Evolutionary conservation across 2,113 vertebrate genomes (phyloP), one percentile per base, ranked within the genome.

Genomic region (Perccottus glenii): DNA sequence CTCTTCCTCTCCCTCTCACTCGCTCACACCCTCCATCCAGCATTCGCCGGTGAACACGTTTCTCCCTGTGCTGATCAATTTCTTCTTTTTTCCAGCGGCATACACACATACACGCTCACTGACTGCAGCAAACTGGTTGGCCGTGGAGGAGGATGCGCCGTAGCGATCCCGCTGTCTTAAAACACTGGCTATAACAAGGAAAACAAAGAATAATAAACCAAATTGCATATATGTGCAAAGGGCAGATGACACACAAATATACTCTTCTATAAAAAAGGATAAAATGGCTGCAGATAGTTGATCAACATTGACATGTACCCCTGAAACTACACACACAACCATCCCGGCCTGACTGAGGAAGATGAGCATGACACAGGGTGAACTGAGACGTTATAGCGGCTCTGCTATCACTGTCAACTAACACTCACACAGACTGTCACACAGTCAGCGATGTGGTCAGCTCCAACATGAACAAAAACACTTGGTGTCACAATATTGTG

Each of bases 41-140:
- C 67, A 67, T 83, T 86, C 70, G 83, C 84, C 72, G 70, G 85
- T 67, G 81, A 84, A 85, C 85, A 88, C 83, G 81, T 87, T 87
- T 84, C 85, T 88, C 84, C 83, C 83, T 69, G 78, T 47, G 73
- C 84, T 87, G 88, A 89, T 89, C 88, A 91, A 90, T 91, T 91
- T 83, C 78, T 89, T 77, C 80, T 84, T 73, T 80, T 85, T 82
- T 87, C 74, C 74, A 76, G 82, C 19, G 11, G 62, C 45, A 47
- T 64, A 53, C 62, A 69, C 53, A 67, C 45, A 55, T 52, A 61
- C 55, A 43, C 58, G 35, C 53, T 74, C 51, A 73, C 75, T 71
- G 60, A 63, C 84, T 85, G 82, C 83, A 81, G 85, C 14, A 62
- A 75, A 74, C 78, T 45, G 73, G 60, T 38, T 74, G 69, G 77